Base-by-base conservation (phyloP, 2,888 invertebrate species). In the Melieria omissa region DNA sequence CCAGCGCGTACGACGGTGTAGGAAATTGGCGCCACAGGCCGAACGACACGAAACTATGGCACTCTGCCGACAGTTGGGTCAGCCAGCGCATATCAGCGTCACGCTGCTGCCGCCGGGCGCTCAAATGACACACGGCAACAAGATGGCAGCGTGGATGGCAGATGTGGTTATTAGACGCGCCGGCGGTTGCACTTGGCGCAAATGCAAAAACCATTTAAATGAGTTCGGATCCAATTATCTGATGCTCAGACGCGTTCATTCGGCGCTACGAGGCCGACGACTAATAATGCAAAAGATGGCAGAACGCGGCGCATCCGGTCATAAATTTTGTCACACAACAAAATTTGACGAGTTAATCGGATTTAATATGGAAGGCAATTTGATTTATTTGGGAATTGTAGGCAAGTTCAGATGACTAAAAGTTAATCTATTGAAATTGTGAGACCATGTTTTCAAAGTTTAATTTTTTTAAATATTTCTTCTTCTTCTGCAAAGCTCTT, bases 211-310 rank as follows among this genome's bases (percentile, higher is more conserved):
- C 29, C 29, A 72, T 55, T 41, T 61, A 70, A 73, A 73, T 66
- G 65, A 73, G 66, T 49, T 70, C 14, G 70, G 64, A 73, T 70
- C 70, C 70, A 70, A 70, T 73, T 70, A 70, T 66, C 66, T 65
- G 57, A 63, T 63, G 49, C 62, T 52, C 63, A 44, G 66, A 63
- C 64, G 65, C 49, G 52, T 67, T 57, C 63, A 49, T 45, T 62
- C 69, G 58, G 47, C 52, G 63, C 12, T 61, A 41, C 42, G 57
- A 41, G 58, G n/a, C 16, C 5, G 57, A 57, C 16, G 14, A 62
- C 14, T 61, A 44, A 45, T 61, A 54, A 63, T 65, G 70, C 49
- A 70, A 64, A 58, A 67, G 42, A 41, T 14, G 42, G 49, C 52
- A 60, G 67, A 67, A 69, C 47, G 54, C 54, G 45, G 29, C 44